Conservation (phyloP, 1,140 invertebrate species). For the Polypedilum pembai region DNA sequence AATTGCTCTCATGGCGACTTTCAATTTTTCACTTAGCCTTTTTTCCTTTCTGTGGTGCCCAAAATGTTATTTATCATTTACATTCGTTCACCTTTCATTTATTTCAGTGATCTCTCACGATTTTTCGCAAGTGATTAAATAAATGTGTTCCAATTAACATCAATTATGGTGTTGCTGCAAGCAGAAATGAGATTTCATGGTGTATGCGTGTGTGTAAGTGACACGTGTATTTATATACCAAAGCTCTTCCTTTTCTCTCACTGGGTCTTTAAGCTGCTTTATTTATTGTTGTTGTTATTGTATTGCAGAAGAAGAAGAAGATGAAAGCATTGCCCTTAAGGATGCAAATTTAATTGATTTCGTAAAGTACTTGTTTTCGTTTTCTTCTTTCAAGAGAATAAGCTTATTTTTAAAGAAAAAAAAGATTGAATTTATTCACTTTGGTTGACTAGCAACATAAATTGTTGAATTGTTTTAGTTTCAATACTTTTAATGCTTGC, state of each 20-base stretch:
- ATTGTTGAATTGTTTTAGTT: too few relatives aligned
- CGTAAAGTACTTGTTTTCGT: slow-evolving; percentile 13
- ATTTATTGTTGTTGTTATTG: slow-evolving; percentile 10
- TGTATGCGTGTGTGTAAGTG: background rate
- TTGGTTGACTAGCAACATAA: too few relatives aligned
- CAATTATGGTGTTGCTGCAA: background rate
- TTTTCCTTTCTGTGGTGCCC: background rate
- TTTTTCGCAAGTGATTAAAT: background rate
- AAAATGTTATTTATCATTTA: slow-evolving; percentile 14
- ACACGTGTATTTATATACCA: background rate
- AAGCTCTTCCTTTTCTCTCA: background rate
- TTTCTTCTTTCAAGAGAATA: background rate
- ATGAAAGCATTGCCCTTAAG: background rate
- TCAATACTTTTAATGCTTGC: too few relatives aligned
- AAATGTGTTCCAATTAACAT: slow-evolving; percentile 11
- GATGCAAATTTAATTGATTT: slow-evolving; percentile 19
- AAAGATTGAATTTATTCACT: too few relatives aligned
- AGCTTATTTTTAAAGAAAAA: too few relatives aligned
- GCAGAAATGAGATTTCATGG: background rate
- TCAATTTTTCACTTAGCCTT: background rate
- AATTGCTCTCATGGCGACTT: background rate
- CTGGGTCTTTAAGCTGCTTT: background rate
- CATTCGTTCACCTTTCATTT: background rate
- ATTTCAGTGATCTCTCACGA: background rate
- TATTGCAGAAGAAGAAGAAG: background rate